Conservation (phyloP, 92 coral and sea anemone species). For the Zoanthus gigantus region DNA sequence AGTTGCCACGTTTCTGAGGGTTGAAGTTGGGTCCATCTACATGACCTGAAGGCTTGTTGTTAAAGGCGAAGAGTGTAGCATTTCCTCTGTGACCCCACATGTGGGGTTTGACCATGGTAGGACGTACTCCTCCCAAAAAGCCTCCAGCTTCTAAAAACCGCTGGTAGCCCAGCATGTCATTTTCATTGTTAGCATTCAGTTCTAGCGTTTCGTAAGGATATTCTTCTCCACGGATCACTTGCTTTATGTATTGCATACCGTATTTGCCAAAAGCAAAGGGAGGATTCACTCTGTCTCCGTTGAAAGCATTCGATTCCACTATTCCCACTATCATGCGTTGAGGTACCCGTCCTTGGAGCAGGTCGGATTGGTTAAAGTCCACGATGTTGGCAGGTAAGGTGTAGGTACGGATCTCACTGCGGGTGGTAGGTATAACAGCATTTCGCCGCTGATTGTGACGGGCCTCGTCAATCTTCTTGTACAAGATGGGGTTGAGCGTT, state of each 20-base stretch:
- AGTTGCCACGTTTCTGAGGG: not conserved
- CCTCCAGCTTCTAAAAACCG: constrained; percentile 43
- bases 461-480: not conserved
- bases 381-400: not conserved
- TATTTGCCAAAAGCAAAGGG: no score
- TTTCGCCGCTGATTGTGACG: not conserved
- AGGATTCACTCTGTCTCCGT: not conserved
- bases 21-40: constrained; percentile 31
- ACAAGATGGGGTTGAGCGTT: not conserved
- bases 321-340: constrained; percentile 1
- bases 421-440: not conserved
- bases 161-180: constrained; percentile 43
- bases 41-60: constrained; percentile 32
- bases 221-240: constrained; percentile 47
- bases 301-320: not conserved
- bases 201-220: constrained; percentile 48
- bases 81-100: constrained; percentile 40
- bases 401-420: not conserved
- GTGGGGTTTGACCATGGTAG: not conserved
- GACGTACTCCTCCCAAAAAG: not conserved
- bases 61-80: constrained; percentile 37
- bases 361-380: not conserved
- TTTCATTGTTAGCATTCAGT: not conserved
- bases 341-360: constrained; percentile 16
- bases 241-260: constrained; percentile 17